phyloP scores from a whole-genome alignment of 2,888 invertebrate genomes.

The Xestia rhomboidea region DNA sequence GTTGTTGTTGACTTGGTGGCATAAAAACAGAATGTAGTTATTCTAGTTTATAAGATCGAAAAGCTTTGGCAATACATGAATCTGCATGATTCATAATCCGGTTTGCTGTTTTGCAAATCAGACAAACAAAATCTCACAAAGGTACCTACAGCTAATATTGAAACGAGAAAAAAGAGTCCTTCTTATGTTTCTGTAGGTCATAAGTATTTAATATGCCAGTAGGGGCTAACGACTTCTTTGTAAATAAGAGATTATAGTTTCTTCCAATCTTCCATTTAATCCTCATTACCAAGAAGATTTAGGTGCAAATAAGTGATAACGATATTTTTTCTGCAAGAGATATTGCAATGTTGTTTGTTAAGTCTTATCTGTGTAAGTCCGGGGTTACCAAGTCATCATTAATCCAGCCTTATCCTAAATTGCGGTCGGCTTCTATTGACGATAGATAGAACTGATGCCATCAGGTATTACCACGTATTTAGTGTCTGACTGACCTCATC shows the following conservation, averaged over 20 bases:
- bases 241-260: conserved; percentile 19
- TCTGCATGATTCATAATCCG: background rate
- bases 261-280: background rate
- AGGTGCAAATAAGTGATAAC: background rate
- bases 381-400: background rate
- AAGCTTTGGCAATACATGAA: conserved; percentile 8
- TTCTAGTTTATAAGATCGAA: background rate
- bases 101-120: background rate
- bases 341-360: background rate
- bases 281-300: background rate
- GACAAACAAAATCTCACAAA: background rate
- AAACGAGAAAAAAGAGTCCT: background rate
- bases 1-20: background rate
- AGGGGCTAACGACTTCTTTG: background rate
- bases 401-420: conserved; percentile 15
- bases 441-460: background rate
- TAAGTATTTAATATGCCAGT: background rate
- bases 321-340: conserved; percentile 10
- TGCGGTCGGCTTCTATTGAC: conserved; percentile 1
- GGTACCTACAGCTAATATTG: background rate
- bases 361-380: background rate
- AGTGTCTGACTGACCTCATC: conserved; percentile 6
- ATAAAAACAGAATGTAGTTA: background rate
- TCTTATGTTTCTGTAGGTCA: background rate
- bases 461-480: conserved; percentile 8